Evolutionary conservation across 2,888 invertebrate genomes (phyloP).

Genomic region (Microctonus hyperodae): DNA sequence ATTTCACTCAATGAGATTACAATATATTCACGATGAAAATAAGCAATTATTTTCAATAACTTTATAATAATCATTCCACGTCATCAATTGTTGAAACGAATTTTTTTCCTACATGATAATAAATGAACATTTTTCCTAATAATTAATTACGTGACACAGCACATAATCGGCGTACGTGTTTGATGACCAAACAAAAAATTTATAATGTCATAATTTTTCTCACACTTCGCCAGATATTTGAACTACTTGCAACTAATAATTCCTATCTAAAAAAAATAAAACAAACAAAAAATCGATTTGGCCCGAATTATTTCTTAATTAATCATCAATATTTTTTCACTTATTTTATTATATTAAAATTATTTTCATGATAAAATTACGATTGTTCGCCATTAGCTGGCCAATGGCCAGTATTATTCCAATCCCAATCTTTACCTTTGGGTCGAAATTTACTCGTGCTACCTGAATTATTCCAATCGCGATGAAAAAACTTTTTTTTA

Average conservation of each 20-base stretch:
- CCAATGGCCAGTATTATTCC: constrained; percentile 66
- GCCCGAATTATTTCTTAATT: constrained; percentile 2
- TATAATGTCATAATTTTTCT: not conserved
- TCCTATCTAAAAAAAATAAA: not conserved
- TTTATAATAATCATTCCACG: not conserved
- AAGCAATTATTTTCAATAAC: not conserved
- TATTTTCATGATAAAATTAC: constrained; percentile 44
- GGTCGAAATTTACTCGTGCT: constrained; percentile 72
- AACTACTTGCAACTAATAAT: not conserved
- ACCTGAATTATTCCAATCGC: constrained; percentile 64
- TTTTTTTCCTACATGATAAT: not conserved
- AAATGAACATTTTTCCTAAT: not conserved
- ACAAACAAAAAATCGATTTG: constrained; percentile 14
- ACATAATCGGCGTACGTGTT: not conserved
- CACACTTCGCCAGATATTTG: not conserved
- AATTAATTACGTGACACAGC: not conserved
- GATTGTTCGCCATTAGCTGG: constrained; percentile 58
- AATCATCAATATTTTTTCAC: constrained; percentile 10
- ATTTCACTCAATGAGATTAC: not conserved
- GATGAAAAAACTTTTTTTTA: constrained; percentile 85
- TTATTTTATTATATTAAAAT: no score
- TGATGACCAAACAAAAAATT: not conserved
- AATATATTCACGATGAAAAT: not conserved
- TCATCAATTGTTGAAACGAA: not conserved
- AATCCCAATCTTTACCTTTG: constrained; percentile 78